Percentiles rank a stretch among this genome's conserved stretches.
These are phyloP conservation scores for Atta texana DNA, from an alignment of 1,140 invertebrate species.

Conservation along the genomic window DNA sequence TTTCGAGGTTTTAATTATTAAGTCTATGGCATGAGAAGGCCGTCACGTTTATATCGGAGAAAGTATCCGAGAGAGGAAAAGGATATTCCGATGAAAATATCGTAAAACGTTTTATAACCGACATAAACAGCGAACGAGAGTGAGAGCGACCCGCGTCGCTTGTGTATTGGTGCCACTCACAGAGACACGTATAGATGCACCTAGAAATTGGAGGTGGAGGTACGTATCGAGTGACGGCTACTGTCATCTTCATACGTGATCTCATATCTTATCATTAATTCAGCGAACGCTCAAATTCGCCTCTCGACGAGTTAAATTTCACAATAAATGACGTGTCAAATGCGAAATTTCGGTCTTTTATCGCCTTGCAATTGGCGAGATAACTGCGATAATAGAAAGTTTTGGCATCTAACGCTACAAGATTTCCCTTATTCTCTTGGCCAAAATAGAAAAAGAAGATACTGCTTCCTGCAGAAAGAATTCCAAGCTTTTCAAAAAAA, in stretches of 20 bases:
- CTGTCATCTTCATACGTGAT: not conserved
- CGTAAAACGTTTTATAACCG: conserved; percentile 77
- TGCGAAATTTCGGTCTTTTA: not conserved
- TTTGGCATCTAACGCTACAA: not conserved
- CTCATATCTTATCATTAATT: conserved; percentile 36
- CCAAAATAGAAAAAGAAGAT: not conserved
- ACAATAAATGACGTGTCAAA: not conserved
- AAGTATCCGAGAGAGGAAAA: conserved; percentile 70
- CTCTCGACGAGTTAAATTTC: conserved; percentile 1
- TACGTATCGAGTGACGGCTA: conserved; percentile 29
- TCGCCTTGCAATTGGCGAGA: not conserved
- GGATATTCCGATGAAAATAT: conserved; percentile 71
- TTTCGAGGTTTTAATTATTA: conserved; percentile 51
- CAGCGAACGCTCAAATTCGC: not conserved
- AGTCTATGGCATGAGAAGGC: conserved; percentile 31
- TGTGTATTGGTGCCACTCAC: conserved; percentile 54
- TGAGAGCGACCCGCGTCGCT: conserved; percentile 60
- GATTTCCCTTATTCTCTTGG: not conserved
- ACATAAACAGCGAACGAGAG: conserved; percentile 74
- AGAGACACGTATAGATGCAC: not conserved
- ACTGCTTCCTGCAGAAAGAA: not conserved
- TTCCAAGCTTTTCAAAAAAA: not conserved
- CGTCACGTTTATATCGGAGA: conserved; percentile 59
- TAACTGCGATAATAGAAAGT: not conserved
- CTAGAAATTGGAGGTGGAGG: conserved; percentile 28